phyloP scores from a whole-genome alignment of 2,113 vertebrate genomes.

The Apeltes quadracus region DNA sequence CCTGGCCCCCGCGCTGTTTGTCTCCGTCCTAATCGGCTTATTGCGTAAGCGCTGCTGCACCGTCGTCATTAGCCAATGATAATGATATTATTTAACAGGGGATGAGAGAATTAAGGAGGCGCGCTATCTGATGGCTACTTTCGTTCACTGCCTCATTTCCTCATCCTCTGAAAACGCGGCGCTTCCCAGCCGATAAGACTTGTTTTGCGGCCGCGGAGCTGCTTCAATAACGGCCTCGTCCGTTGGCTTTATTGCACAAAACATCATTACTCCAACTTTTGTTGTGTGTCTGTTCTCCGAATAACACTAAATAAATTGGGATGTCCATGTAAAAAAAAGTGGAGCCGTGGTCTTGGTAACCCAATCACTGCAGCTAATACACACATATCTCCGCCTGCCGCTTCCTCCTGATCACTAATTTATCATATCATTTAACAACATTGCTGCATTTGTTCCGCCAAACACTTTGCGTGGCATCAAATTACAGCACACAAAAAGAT shows the following conservation, averaged over 20 bases:
- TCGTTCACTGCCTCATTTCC: slow-evolving; percentile 78
- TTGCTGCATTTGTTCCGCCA: slow-evolving; percentile 71
- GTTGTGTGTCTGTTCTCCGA: slow-evolving; percentile 68
- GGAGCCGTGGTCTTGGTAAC: slow-evolving; percentile 67
- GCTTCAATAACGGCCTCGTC: slow-evolving; percentile 74
- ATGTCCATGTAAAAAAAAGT: slow-evolving; percentile 48
- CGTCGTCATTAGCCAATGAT: slow-evolving; percentile 84
- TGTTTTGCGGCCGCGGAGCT: slow-evolving; percentile 72
- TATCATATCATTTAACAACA: slow-evolving; percentile 71
- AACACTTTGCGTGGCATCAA: slow-evolving; percentile 69
- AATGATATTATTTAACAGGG: slow-evolving; percentile 86
- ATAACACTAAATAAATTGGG: slow-evolving; percentile 66
- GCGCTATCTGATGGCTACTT: slow-evolving; percentile 79
- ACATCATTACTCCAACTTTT: slow-evolving; percentile 72
- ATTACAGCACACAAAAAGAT: slow-evolving; percentile 73
- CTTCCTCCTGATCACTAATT: slow-evolving; percentile 74
- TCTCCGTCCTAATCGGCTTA: slow-evolving; percentile 85
- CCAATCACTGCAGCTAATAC: slow-evolving; percentile 70
- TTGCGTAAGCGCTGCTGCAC: slow-evolving; percentile 79
- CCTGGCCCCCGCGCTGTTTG: slow-evolving; percentile 77
- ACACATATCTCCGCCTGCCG: slow-evolving; percentile 36
- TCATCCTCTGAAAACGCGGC: slow-evolving; percentile 73
- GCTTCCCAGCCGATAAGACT: slow-evolving; percentile 75
- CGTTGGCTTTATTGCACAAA: slow-evolving; percentile 70
- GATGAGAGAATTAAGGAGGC: slow-evolving; percentile 81